Percentiles rank a stretch among this genome's conserved stretches.
Evolutionary conservation across 2,797 vertebrate genomes (phyloP).

Genomic region (Gymnocypris eckloni): DNA sequence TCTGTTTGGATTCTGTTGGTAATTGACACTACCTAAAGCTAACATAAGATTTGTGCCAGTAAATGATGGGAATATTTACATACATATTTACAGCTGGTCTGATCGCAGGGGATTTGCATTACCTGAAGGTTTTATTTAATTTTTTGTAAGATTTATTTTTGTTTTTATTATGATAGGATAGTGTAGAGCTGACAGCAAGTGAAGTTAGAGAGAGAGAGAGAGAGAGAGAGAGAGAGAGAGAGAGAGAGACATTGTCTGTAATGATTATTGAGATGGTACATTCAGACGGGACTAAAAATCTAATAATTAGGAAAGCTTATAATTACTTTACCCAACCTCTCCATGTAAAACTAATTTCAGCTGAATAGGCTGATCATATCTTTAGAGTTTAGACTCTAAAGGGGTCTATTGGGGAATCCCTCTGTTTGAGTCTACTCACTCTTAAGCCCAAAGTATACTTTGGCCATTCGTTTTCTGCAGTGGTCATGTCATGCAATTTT

Average conservation of each 20-base stretch:
- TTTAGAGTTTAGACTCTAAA: neutral
- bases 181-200: too few relatives aligned
- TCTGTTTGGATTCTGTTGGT: neutral
- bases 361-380: neutral
- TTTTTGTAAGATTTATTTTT: neutral
- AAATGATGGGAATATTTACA: neutral
- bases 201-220: too few relatives aligned
- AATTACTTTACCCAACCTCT: neutral
- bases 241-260: neutral
- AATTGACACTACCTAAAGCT: neutral
- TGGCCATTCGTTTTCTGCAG: neutral
- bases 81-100: neutral
- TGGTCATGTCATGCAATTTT: neutral
- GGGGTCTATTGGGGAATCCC: neutral
- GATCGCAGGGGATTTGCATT: neutral
- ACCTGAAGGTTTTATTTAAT: neutral
- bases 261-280: neutral
- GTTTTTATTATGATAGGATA: neutral
- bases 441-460: neutral
- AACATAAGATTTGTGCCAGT: neutral
- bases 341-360: neutral
- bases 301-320: neutral
- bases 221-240: too few relatives aligned
- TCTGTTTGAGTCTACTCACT: neutral
- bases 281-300: neutral